Conservation (phyloP, 1,140 invertebrate genomes). For the Metaphire vulgaris region DNA sequence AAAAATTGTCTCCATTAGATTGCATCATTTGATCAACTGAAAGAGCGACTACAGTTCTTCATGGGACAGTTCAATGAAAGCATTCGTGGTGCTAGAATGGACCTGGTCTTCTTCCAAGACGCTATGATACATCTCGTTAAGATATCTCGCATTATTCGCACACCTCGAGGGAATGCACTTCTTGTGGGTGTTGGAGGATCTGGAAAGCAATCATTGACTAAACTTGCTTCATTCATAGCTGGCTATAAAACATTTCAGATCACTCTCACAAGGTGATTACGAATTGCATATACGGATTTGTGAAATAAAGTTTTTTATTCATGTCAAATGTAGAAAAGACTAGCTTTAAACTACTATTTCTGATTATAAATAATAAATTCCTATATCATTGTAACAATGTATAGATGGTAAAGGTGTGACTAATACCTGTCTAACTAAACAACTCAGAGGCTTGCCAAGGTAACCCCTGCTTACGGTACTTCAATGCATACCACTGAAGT, state of each 20-base stretch:
- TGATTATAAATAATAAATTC: no score
- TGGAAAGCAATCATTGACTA: conserved; percentile 91
- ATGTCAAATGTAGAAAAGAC: no score
- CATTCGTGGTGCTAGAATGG: conserved; percentile 88
- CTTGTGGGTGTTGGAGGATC: conserved; percentile 91
- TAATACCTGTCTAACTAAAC: no score
- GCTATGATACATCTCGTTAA: conserved; percentile 93
- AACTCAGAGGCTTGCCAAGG: no score
- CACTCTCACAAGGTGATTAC: conserved; percentile 79
- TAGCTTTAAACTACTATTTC: no score
- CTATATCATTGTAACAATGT: no score
- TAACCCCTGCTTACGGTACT: no score
- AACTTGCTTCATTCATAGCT: conserved; percentile 91
- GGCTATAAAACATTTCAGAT: conserved; percentile 96
- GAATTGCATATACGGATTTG: no score
- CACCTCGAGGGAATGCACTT: conserved; percentile 89
- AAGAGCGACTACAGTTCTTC: conserved; percentile 86
- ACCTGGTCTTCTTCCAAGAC: conserved; percentile 97
- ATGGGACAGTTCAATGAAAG: conserved; percentile 92
- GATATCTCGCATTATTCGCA: conserved; percentile 87
- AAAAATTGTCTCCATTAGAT: conserved; percentile 9
- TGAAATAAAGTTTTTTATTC: no score
- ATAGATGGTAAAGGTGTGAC: no score
- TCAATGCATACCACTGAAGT: no score
- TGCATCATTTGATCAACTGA: conserved; percentile 61